Conservation (phyloP, 1,140 invertebrate species). For the Hypothenemus hampei region DNA sequence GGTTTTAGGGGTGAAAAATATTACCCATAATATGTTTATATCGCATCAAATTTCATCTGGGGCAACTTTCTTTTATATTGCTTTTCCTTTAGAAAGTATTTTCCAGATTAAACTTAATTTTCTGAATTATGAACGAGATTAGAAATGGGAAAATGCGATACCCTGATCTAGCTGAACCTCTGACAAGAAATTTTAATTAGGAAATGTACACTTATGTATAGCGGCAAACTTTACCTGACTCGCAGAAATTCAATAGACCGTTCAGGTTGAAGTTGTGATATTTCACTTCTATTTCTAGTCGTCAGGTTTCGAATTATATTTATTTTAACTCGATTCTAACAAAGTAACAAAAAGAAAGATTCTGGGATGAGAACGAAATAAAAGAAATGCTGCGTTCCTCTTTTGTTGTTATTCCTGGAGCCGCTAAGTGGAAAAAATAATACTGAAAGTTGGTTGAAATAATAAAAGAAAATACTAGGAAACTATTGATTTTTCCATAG, state of each 20-base stretch:
- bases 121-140: too few species aligned
- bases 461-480: slow-evolving; percentile 4
- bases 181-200: too few species aligned
- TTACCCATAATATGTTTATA: background rate
- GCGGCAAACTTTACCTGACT: slow-evolving; percentile 1
- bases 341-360: slow-evolving; percentile 20
- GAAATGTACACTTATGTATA: too few species aligned
- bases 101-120: too few species aligned
- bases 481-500: background rate
- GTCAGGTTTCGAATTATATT: slow-evolving; percentile 21
- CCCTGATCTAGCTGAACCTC: too few species aligned
- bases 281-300: slow-evolving; percentile 8
- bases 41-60: too few species aligned
- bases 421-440: slow-evolving; percentile 20
- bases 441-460: slow-evolving; percentile 4
- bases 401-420: slow-evolving; percentile 16
- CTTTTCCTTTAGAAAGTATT: too few species aligned
- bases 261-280: slow-evolving; percentile 17
- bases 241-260: slow-evolving; percentile 17
- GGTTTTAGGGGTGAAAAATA: slow-evolving; percentile 7
- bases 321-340: slow-evolving; percentile 18
- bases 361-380: slow-evolving; percentile 4
- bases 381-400: background rate
- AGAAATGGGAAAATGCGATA: too few species aligned
- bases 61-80: too few species aligned